phyloP scores from a whole-genome alignment of 2,797 vertebrate genomes.

The Podargus strigoides region DNA sequence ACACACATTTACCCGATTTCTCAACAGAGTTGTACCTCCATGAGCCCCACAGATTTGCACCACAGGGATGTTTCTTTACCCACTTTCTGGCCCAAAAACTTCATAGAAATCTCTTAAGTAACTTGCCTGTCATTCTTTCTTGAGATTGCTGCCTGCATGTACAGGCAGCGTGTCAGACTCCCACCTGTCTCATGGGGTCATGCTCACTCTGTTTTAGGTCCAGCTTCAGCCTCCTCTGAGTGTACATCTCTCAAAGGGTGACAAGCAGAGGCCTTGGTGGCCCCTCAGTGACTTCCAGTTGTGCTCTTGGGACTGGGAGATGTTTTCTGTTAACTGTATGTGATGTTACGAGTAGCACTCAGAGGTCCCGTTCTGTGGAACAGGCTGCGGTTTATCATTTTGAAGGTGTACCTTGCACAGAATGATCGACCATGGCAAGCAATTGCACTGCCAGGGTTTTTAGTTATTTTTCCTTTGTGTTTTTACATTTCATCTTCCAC shows the following conservation, averaged over 20 bases:
- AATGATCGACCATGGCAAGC: neutral
- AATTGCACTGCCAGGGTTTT: neutral
- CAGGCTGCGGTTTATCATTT: neutral
- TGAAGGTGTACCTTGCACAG: neutral
- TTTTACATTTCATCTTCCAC: neutral
- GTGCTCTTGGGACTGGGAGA: neutral
- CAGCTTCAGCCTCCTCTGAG: neutral
- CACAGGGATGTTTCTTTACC: neutral
- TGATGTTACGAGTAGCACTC: no score
- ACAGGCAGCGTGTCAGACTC: neutral
- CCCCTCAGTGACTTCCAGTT: neutral
- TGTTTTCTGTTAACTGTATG: rapidly evolving
- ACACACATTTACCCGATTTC: neutral
- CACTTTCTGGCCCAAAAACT: neutral
- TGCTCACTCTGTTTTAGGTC: neutral
- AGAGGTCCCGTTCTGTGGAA: neutral
- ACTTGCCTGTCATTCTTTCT: rapidly evolving
- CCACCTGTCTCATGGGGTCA: rapidly evolving
- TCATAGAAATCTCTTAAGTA: neutral
- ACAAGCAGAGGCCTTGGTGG: rapidly evolving
- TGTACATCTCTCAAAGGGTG: neutral
- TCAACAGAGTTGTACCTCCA: neutral
- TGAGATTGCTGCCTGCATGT: rapidly evolving
- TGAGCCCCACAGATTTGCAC: neutral
- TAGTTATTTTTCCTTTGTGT: neutral